These are phyloP conservation scores for Nipponacmea schrenckii DNA, from an alignment of 2,888 invertebrate genomes.

Conservation along the genomic window DNA sequence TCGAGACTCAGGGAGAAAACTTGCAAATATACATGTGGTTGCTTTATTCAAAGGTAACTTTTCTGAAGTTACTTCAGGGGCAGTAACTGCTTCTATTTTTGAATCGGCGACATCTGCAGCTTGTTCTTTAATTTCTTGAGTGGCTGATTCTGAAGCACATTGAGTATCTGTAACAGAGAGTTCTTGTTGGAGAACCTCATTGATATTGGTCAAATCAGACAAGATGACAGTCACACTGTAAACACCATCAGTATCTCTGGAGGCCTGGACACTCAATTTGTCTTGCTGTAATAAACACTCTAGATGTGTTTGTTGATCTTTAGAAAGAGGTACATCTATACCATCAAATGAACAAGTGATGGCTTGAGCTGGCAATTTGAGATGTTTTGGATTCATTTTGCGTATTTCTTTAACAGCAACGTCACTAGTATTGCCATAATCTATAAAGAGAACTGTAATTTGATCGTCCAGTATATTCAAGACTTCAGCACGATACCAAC, in stretches of 20 bases:
- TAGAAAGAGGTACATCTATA: slow-evolving; percentile 21
- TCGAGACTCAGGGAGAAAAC: not conserved
- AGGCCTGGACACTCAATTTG: too few species aligned
- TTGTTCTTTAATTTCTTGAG: too few species aligned
- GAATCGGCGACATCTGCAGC: too few species aligned
- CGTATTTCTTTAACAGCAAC: slow-evolving; percentile 33
- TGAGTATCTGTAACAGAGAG: not conserved
- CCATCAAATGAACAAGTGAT: slow-evolving; percentile 42
- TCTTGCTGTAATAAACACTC: too few species aligned
- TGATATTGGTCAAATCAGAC: too few species aligned
- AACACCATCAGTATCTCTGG: too few species aligned
- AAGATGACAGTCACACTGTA: slow-evolving; percentile 22
- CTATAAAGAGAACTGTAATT: slow-evolving; percentile 44
- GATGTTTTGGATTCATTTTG: slow-evolving; percentile 29
- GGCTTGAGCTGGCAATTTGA: slow-evolving; percentile 42
- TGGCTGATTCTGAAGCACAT: not conserved
- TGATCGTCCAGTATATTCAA: slow-evolving; percentile 23
- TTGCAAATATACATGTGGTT: not conserved
- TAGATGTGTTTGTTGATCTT: slow-evolving; percentile 24
- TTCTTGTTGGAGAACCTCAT: too few species aligned
- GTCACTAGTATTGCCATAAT: slow-evolving; percentile 57
- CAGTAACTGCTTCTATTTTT: too few species aligned
- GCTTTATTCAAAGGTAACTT: too few species aligned
- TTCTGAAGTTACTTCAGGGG: too few species aligned
- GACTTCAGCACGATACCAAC: slow-evolving; percentile 52